These are phyloP conservation scores for Pollenia angustigena DNA, from an alignment of 2,888 invertebrate genomes.

Conservation along the genomic window DNA sequence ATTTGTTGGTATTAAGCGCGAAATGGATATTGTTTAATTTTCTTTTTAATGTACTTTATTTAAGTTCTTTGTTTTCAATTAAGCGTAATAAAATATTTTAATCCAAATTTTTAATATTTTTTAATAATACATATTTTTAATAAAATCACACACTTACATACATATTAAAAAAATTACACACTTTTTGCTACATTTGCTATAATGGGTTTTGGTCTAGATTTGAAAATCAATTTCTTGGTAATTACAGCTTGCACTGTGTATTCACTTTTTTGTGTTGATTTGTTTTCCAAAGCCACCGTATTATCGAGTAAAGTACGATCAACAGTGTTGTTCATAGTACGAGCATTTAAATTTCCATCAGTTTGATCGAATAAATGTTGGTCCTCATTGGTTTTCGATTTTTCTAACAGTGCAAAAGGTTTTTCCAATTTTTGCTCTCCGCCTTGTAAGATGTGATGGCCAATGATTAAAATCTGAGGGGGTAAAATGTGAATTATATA, in stretches of 20 bases:
- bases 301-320: slow-evolving; percentile 83
- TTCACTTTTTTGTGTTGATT: slow-evolving; percentile 85
- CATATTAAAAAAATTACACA: slow-evolving; percentile 75
- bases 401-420: slow-evolving; percentile 93
- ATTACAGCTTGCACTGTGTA: slow-evolving; percentile 91
- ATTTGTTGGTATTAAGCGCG: slow-evolving; percentile 98
- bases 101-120: too few relatives aligned
- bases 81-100: background rate
- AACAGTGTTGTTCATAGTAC: slow-evolving; percentile 76
- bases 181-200: slow-evolving; percentile 87
- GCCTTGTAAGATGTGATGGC: slow-evolving; percentile 95
- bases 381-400: slow-evolving; percentile 83
- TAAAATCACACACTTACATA: slow-evolving; percentile 9
- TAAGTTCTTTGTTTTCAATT: slow-evolving; percentile 33
- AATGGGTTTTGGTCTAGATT: slow-evolving; percentile 95
- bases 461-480: slow-evolving; percentile 90
- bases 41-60: slow-evolving; percentile 45
- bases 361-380: slow-evolving; percentile 78
- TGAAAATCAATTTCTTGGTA: slow-evolving; percentile 93
- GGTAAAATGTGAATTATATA: background rate
- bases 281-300: slow-evolving; percentile 83
- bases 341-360: slow-evolving; percentile 75
- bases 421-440: slow-evolving; percentile 92
- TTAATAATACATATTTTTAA: background rate
- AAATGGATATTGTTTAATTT: slow-evolving; percentile 93